A percentile compares a stretch with the other conserved stretches of the same genome.
These are phyloP conservation scores for Eucidaris tribuloides DNA, from an alignment of 35 echinoderm and acorn worm species.

Conservation along the genomic window DNA sequence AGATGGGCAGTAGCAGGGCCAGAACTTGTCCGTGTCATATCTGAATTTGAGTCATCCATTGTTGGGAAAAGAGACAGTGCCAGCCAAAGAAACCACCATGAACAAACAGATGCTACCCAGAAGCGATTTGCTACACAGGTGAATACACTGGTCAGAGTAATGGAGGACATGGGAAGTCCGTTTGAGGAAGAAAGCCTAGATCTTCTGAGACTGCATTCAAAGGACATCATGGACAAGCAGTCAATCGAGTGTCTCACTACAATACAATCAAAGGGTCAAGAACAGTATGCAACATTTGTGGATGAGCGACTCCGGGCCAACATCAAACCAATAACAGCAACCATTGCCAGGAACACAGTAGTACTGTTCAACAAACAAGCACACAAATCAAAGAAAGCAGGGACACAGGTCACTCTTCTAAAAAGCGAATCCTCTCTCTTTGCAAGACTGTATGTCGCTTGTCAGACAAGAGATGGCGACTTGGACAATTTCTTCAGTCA, in stretches of 20 bases:
- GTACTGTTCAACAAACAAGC: not conserved
- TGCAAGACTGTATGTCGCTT: not conserved
- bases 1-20: slow-evolving; percentile 34
- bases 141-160: not conserved
- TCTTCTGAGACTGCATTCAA: not conserved
- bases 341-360: slow-evolving; percentile 18
- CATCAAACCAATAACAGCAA: slow-evolving; percentile 16
- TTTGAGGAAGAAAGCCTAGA: slow-evolving; percentile 1
- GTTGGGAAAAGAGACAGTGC: not conserved
- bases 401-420: not conserved
- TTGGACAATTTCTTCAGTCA: not conserved
- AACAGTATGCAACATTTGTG: slow-evolving; percentile 30
- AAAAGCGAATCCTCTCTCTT: not conserved
- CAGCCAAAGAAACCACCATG: not conserved
- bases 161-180: slow-evolving; percentile 42
- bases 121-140: slow-evolving; percentile 15
- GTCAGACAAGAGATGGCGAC: not conserved
- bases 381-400: not conserved
- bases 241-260: not conserved
- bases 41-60: slow-evolving; percentile 8
- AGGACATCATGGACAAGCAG: not conserved
- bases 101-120: not conserved
- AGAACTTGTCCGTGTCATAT: not conserved
- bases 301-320: slow-evolving; percentile 15
- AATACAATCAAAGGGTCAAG: slow-evolving; percentile 16